phyloP scores from a whole-genome alignment of 2,113 vertebrate genomes.

The Panthera uncia region DNA sequence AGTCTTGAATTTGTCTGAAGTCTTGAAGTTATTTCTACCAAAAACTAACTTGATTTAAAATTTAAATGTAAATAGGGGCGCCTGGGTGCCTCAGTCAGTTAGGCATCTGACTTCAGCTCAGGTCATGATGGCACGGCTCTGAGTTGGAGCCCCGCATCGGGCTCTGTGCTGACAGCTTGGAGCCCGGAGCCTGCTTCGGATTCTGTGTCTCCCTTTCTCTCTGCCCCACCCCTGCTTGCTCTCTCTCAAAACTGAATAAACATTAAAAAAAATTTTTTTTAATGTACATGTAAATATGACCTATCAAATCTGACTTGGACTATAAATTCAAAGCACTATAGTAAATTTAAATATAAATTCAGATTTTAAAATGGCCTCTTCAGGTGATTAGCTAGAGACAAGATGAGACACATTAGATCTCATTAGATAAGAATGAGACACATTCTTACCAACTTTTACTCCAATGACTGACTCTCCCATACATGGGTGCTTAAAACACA shows the following conservation, averaged over 20 bases:
- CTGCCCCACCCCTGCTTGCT: too few species aligned
- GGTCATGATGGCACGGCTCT: too few species aligned
- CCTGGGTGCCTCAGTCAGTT: too few species aligned
- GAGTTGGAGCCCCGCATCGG: too few species aligned
- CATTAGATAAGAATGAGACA: too few species aligned
- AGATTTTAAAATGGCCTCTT: not conserved
- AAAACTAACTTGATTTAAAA: not conserved
- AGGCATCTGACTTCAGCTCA: too few species aligned
- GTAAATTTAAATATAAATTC: not conserved
- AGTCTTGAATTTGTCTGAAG: not conserved
- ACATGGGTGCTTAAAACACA: not conserved
- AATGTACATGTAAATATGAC: not conserved
- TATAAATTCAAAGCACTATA: not conserved
- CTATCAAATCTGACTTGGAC: not conserved
- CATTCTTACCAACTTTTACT: not conserved
- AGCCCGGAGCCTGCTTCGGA: too few species aligned
- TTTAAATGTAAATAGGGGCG: not conserved
- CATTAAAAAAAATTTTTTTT: too few species aligned
- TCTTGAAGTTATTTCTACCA: not conserved
- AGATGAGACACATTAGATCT: not conserved
- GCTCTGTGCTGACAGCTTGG: too few species aligned
- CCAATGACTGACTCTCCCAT: not conserved
- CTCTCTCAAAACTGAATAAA: too few species aligned
- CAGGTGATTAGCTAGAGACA: not conserved
- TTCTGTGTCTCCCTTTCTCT: too few species aligned